Conservation (phyloP, 2,113 vertebrate species). For the Lonchura striata region DNA sequence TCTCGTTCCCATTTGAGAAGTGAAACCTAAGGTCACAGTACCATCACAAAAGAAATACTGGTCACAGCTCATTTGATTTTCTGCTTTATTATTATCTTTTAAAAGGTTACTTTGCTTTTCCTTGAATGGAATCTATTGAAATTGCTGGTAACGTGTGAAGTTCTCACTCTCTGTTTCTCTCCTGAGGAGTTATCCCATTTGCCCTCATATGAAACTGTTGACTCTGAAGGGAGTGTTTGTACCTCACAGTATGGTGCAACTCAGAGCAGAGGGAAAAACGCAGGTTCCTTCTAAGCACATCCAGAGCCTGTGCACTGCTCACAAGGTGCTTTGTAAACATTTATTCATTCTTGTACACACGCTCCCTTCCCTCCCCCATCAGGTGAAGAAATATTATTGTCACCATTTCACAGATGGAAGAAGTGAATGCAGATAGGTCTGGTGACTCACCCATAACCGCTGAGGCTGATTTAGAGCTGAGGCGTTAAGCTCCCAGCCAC, state of each 20-base stretch:
- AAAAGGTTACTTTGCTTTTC: constrained; percentile 65
- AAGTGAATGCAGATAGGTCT: constrained; percentile 40
- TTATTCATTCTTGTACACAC: constrained; percentile 26
- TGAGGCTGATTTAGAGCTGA: constrained; percentile 30
- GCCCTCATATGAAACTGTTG: constrained; percentile 5
- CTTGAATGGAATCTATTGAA: constrained; percentile 49
- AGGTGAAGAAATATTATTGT: constrained; percentile 28
- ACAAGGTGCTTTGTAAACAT: constrained; percentile 33
- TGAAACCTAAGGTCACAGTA: constrained; percentile 73
- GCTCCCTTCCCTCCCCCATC: background rate
- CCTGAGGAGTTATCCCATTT: constrained; percentile 40
- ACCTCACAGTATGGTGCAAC: background rate
- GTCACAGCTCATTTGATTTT: constrained; percentile 74
- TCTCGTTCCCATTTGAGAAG: constrained; percentile 78
- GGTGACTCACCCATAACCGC: background rate
- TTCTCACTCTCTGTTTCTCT: constrained; percentile 4
- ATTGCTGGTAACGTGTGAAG: constrained; percentile 38
- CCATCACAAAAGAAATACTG: constrained; percentile 66
- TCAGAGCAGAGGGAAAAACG: background rate
- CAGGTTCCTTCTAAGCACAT: background rate
- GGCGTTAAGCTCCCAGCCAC: constrained; percentile 13
- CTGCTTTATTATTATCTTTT: constrained; percentile 58
- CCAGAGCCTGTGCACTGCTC: background rate
- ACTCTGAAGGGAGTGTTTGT: constrained; percentile 37
- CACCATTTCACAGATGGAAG: constrained; percentile 41